Base-by-base conservation (phyloP, 2,888 invertebrate species). In the Parnassius apollo region DNA sequence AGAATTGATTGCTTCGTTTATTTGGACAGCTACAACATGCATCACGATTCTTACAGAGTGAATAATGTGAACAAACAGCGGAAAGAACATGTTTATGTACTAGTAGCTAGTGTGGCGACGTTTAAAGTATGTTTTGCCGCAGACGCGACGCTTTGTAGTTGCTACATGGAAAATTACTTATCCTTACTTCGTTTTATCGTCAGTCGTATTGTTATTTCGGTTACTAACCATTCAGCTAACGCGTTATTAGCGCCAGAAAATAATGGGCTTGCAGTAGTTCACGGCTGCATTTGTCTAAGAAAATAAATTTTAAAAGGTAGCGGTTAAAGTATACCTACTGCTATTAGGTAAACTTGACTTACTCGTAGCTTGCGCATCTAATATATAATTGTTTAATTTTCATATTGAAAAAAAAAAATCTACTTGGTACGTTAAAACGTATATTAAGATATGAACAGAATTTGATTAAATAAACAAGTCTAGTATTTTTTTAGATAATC, bases 151-250 rank as follows among this genome's bases (percentile, higher is more conserved):
- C 68, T 72, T 68, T 71, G 68, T 68, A 70, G 76, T 69, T 68
- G 72, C 69, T 79, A 91, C 91, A 91, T 83, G 90, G 82, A 87
- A 91, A 91, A 85, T 85, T 90, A 91, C 91, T 91, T 90, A 91
- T 78, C 81, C 78, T 80, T 75, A 88, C 86, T 86, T 81, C 76
- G 82, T 85, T 89, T 87, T 85, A 86, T 88, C 85, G 86, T 88
- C 84, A 82, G 76, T 71, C 63, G 80, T 80, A 85, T 83, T 87
- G 84, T 86, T 84, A 82, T 81, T 81, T 81, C 80, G 81, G 80
- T 81, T 75, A 78, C 74, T 79, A 71, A 71, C 77, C 77, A 81
- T 82, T 81, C 72, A 74, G 72, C 68, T 74, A 73, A 75, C 71
- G 72, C 73, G 78, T 81, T 82, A 81, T 82, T 85, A 84, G 66